Base-by-base conservation (phyloP, 2,797 vertebrate species). In the Helostoma temminkii region DNA sequence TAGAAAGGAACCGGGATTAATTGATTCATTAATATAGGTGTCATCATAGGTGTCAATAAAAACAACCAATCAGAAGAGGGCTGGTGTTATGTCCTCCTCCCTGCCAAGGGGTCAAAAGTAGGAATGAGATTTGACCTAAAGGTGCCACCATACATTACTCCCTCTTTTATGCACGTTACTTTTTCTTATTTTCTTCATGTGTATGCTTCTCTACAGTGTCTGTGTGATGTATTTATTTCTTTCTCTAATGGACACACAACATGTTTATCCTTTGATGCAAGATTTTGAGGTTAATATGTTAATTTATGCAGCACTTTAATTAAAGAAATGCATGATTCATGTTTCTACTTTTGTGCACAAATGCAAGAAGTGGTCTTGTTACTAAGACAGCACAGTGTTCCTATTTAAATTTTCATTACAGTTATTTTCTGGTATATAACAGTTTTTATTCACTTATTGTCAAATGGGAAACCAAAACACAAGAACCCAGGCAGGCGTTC, bases 221-320 rank as follows among this genome's bases (percentile, higher is more conserved):
- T 60, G 28, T 47, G 9, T 43, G 42, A 56, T 24, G 9, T 19
- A 58, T 26, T 48, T 36, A 30, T 21, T 56, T 14, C 1, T 43
- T 18, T 41, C 15, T 15, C 16, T 48, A 43, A 5, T 24, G 50
- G 32, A 53, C 24, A 45, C 4, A 25, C 5, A 37, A 39, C 60
- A 53, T 32, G 21, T 4, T 25, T 11, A 8, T 54, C 42, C 69
- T 85, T 84, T 76, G 77, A 80, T 78, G 71, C 67, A 30, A 61
- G 41, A 70, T 76, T 66, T 73, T 57, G 9, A 80, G 65, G 67
- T 76, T 69, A 59, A 76, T 48, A 71, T 78, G 41, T 72, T 82
- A 71, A 84, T 79, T 75, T 55, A 79, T 81, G 59, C 70, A 43
- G 1, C 15, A 34, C 49, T 76, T 56, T 61, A 66, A 82, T 74